Base-by-base conservation (phyloP, 2,888 invertebrate species). In the Zaprionus bogoriensis region DNA sequence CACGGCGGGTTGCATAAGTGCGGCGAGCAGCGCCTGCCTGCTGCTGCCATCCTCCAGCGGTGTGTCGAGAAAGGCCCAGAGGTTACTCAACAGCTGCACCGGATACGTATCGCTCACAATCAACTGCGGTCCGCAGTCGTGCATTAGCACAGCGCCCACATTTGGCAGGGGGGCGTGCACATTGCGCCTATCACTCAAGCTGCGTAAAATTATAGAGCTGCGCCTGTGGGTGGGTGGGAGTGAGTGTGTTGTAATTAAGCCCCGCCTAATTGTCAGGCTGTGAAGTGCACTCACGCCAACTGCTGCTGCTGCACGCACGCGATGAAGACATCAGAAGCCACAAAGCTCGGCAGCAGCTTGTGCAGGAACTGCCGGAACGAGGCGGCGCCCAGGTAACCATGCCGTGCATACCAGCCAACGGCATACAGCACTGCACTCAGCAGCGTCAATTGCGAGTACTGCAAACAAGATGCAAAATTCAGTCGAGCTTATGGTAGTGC, bases 391-490 rank as follows among this genome's bases (percentile, higher is more conserved):
- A 57, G 17, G 64, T 66, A 70, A 46, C 70, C 60, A 27, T 81
- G 67, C 1, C 75, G 70, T 12, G 78, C 74, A 45, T 78, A 87
- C 88, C 89, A 89, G n/a, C 76, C 51, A 0, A 89, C 84, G 3
- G 84, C 80, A 72, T 89, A 87, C 0, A 91, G 52, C 2, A 80
- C 77, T 0, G 88, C 77, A 50, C 89, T 83, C 17, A 91, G 38
- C 12, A 91, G 77, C 2, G 89, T 89, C 50, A 89, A 79, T 64
- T 91, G 91, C 1, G 90, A 87, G 55, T 89, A 90, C 91, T 90
- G 28, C 6, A 46, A 4, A 10, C 22, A 38, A n/a, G n/a, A n/a
- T n/a, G n/a, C 6, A 44, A 44, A 27, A 7, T 22, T 44, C 9
- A 1, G 3, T 22, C 0, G 3, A 17, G 6, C 7, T 6, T 4